These are phyloP conservation scores for Serrognathus titanus DNA, from an alignment of 2,888 invertebrate species.

Conservation along the genomic window DNA sequence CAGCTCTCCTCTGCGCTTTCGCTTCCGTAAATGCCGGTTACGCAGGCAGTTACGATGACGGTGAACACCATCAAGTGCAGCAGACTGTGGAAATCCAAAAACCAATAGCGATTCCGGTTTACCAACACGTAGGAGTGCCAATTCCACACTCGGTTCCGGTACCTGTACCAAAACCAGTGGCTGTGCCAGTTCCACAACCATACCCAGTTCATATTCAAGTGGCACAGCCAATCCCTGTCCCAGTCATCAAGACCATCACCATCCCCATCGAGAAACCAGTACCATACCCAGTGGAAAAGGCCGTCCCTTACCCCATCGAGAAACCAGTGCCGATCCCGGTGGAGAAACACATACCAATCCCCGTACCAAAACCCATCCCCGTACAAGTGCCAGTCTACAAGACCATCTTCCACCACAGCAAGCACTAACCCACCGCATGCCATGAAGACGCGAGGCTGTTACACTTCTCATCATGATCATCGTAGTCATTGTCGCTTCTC, in stretches of 20 bases:
- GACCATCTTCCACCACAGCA: constrained; percentile 68
- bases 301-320: constrained; percentile 62
- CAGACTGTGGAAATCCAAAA: constrained; percentile 67
- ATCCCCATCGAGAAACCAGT: constrained; percentile 71
- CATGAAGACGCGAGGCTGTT: constrained; percentile 1
- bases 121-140: constrained; percentile 52
- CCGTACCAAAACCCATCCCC: constrained; percentile 65
- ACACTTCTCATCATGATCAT: neutral
- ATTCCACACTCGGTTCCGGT: constrained; percentile 54
- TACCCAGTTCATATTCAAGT: constrained; percentile 68
- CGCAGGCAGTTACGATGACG: constrained; percentile 26
- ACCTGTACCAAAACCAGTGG: constrained; percentile 65
- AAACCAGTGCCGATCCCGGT: constrained; percentile 69
- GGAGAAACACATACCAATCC: constrained; percentile 65
- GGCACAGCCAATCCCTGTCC: constrained; percentile 65
- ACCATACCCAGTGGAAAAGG: constrained; percentile 66
- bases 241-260: constrained; percentile 64
- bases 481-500: neutral
- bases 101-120: constrained; percentile 57
- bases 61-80: constrained; percentile 42
- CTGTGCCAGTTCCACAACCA: constrained; percentile 65
- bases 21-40: constrained; percentile 19
- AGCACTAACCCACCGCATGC: constrained; percentile 41
- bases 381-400: constrained; percentile 71
- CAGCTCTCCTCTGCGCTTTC: constrained; percentile 16